Evolutionary conservation across 1,140 invertebrate genomes (phyloP), one percentile per base, ranked within the genome.

Genomic region (Ladona fulva): DNA sequence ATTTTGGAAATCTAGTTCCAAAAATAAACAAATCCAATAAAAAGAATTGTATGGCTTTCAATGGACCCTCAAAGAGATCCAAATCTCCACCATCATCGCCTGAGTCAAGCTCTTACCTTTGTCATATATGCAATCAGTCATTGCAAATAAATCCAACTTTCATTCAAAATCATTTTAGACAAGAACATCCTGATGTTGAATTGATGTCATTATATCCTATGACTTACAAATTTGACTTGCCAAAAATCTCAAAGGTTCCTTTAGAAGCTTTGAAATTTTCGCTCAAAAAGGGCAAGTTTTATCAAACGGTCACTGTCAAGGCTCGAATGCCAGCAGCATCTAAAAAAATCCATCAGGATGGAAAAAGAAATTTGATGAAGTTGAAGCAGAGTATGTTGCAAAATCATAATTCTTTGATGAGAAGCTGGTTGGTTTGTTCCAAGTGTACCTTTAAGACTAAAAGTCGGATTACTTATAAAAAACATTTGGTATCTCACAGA

Each of bases 111-210:
- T 6, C 52, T 22, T 66, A 66, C 52, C 12, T 66, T 6, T 66
- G 52, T 12, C 52, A 66, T 22, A 12, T 66, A 3, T 66, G 52
- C n/a, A 66, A 66, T 5, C 52, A 66, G 14, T 66, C 52, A 6
- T 12, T 66, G 5, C 52, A 66, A 66, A 66, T 66, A 3, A 22
- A 66, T 66, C 52, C 14, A 3, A 6, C 16, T 19, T 19, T 66
- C 5, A 66, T 66, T 19, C 52, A 66, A 12, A 66, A 66, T 3
- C 52, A 66, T 66, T 66, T 66, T 12, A 16, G 52, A 5, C 52
- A 66, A 66, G 16, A 66, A 66, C 52, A 66, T 66, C 52, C 14
- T 66, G 52, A 66, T 66, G 52, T 66, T 66, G 52, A 66, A 66
- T 19, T 66, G 16, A 66, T 66, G 52, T 6, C 52, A 66, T 66